These are phyloP conservation scores for Diplazon laetatorius DNA, from an alignment of 2,888 invertebrate genomes.

Conservation along the genomic window DNA sequence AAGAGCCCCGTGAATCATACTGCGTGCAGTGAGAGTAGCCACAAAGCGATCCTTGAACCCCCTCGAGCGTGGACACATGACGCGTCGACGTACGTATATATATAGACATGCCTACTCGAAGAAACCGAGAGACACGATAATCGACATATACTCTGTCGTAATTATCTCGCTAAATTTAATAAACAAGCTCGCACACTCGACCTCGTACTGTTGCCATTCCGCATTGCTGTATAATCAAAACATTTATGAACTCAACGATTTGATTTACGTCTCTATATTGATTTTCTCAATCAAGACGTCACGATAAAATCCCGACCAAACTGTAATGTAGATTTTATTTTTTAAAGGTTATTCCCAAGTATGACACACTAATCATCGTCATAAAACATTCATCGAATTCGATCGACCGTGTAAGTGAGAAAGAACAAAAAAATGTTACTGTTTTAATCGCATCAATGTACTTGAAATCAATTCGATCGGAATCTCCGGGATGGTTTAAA, in stretches of 20 bases:
- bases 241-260: conserved; percentile 29
- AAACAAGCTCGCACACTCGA: conserved; percentile 16
- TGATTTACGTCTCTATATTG: conserved; percentile 8
- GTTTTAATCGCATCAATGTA: no score
- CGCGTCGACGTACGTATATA: conserved; percentile 26
- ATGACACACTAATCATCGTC: not conserved
- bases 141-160: conserved; percentile 49
- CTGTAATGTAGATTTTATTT: not conserved
- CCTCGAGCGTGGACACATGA: conserved; percentile 59
- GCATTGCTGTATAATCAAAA: conserved; percentile 39
- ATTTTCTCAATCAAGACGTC: conserved; percentile 40
- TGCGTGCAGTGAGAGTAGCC: conserved; percentile 19
- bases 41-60: conserved; percentile 61
- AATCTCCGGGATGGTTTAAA: not conserved
- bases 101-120: not conserved
- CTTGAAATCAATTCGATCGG: no score
- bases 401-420: no score
- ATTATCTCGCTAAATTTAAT: conserved; percentile 59
- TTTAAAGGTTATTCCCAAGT: not conserved
- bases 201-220: conserved; percentile 55
- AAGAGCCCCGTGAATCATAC: conserved; percentile 51
- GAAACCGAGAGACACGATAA: conserved; percentile 57
- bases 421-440: no score
- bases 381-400: conserved; percentile 10
- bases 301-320: conserved; percentile 15